Evolutionary conservation across 2,797 vertebrate species (phyloP).

Genomic region (Sebastes vulpes): DNA sequence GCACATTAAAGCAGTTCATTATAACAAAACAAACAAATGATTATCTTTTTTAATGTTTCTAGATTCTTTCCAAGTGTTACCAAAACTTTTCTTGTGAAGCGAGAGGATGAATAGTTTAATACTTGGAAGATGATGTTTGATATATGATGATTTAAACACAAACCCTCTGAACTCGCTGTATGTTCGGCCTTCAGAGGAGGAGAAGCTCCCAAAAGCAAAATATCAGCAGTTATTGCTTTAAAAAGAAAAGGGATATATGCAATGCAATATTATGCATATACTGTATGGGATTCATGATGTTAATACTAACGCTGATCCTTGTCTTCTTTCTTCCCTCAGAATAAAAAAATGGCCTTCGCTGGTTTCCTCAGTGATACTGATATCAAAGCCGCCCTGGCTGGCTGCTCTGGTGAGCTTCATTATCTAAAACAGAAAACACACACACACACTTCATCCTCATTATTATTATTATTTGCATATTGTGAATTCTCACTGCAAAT

Average conservation of each 20-base stretch:
- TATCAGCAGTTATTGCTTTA: not conserved
- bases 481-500: not conserved
- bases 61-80: not conserved
- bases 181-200: not conserved
- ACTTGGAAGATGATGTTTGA: not conserved
- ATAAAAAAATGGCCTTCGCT: slow-evolving; percentile 86
- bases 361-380: slow-evolving; percentile 86
- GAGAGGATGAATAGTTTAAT: not conserved
- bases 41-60: not conserved
- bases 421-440: not conserved
- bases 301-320: slow-evolving; percentile 15
- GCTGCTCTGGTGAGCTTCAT: slow-evolving; percentile 85
- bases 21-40: not conserved
- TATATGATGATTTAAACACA: not conserved
- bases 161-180: not conserved
- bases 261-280: not conserved
- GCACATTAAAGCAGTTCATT: not conserved
- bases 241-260: not conserved
- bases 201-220: not conserved
- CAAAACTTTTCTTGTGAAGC: not conserved
- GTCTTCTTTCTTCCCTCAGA: slow-evolving; percentile 47
- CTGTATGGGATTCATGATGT: not conserved
- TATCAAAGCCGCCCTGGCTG: slow-evolving; percentile 83
- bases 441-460: not conserved
- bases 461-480: not conserved